Conservation (phyloP, 53 echinoderm and acorn worm species). For the Apostichopus leukothele region DNA sequence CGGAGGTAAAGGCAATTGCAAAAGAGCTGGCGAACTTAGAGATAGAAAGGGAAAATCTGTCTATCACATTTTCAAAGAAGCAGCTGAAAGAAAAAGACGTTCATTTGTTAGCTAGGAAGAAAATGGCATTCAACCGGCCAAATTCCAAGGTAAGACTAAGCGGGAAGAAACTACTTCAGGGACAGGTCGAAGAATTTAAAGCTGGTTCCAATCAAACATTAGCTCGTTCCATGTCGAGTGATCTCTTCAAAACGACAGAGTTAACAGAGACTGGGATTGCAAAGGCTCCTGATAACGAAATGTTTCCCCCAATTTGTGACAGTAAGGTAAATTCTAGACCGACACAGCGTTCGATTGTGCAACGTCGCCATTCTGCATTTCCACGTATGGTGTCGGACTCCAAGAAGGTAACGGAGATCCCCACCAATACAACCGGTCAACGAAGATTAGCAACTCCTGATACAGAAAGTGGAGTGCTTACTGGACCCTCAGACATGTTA, state of each 20-base stretch:
- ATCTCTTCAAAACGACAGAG: not conserved
- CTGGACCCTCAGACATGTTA: too few species aligned
- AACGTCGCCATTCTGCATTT: constrained; percentile 17
- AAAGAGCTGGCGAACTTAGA: constrained; percentile 21
- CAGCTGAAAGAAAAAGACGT: not conserved
- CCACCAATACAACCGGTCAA: too few species aligned
- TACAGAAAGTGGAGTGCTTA: too few species aligned
- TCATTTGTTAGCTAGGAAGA: constrained; percentile 16
- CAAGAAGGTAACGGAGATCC: not conserved
- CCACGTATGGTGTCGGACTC: constrained; percentile 4
- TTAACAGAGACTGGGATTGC: not conserved
- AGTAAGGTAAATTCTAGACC: not conserved
- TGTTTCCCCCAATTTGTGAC: not conserved
- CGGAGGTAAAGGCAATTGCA: constrained; percentile 8
- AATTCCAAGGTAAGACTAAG: not conserved
- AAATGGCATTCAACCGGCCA: not conserved
- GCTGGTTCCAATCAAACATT: not conserved
- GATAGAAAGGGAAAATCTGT: constrained; percentile 20
- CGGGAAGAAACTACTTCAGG: not conserved
- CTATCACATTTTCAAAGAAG: constrained; percentile 3
- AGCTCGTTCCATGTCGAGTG: not conserved
- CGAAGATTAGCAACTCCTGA: too few species aligned
- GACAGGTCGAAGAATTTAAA: not conserved
- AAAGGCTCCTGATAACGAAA: not conserved
- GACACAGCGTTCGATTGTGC: not conserved